phyloP scores from a whole-genome alignment of 2,797 vertebrate species.

The Loriculus beryllinus region DNA sequence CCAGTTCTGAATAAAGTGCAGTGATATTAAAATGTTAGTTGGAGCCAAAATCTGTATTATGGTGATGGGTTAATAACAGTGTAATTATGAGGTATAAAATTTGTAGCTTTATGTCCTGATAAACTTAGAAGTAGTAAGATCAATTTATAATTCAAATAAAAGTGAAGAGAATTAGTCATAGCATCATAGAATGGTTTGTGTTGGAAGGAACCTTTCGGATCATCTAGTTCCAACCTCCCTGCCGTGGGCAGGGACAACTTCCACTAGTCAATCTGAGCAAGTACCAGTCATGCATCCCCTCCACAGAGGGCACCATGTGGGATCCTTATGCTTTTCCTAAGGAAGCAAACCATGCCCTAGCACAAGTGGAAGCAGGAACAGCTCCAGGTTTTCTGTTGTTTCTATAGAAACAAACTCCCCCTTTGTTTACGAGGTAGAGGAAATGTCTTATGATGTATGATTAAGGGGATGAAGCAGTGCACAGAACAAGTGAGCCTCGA shows the following conservation, averaged over 20 bases:
- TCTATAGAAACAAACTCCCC: constrained; percentile 48
- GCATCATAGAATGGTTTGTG: too few relatives aligned
- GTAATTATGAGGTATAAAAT: neutral
- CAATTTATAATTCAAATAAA: neutral
- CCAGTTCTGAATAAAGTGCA: neutral
- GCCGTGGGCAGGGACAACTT: too few relatives aligned
- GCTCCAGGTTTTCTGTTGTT: constrained; percentile 13
- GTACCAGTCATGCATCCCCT: neutral
- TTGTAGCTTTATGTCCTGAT: neutral
- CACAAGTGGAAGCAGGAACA: neutral
- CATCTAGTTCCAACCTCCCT: too few relatives aligned
- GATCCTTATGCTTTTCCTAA: neutral
- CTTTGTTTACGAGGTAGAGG: constrained; percentile 12
- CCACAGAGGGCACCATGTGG: neutral
- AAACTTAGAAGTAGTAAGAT: neutral
- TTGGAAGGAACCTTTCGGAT: too few relatives aligned
- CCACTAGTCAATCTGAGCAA: neutral
- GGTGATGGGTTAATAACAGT: neutral
- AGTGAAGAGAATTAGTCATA: neutral
- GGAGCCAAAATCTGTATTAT: neutral
- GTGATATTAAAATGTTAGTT: neutral
- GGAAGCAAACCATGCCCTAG: neutral
- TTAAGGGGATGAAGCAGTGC: neutral
- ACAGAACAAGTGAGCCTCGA: neutral
- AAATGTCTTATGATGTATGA: constrained; percentile 14